A percentile compares a stretch with the other conserved stretches of the same genome.
phyloP scores from a whole-genome alignment of 2,113 vertebrate species.

The Hydrochoerus hydrochaeris region DNA sequence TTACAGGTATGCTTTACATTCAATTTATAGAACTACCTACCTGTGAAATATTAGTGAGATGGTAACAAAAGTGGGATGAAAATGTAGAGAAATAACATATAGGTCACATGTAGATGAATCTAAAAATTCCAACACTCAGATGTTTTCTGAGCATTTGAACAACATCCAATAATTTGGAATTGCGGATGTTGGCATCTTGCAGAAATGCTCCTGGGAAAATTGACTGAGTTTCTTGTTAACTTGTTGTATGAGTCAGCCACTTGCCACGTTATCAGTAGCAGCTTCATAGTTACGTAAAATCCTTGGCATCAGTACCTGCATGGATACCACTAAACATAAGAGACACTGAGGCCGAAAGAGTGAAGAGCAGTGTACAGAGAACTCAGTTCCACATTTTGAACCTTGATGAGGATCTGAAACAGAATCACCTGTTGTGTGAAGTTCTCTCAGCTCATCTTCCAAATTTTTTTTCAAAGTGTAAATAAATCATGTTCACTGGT shows the following conservation, averaged over 20 bases:
- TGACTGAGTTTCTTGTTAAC: not conserved
- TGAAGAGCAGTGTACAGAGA: not conserved
- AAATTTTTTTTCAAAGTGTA: not conserved
- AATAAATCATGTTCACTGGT: not conserved
- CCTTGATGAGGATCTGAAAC: not conserved
- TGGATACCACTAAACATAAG: not conserved
- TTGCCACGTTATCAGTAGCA: not conserved
- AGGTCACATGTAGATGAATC: not conserved
- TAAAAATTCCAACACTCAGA: not conserved
- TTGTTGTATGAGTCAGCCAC: not conserved
- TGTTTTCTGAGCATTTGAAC: not conserved
- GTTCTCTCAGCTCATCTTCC: not conserved
- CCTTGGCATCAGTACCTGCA: not conserved
- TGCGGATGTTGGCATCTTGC: not conserved
- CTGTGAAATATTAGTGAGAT: not conserved
- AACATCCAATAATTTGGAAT: not conserved
- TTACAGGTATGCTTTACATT: slow-evolving; percentile 90
- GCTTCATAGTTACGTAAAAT: not conserved
- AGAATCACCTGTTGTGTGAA: not conserved
- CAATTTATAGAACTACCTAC: not conserved
- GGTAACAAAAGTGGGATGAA: not conserved
- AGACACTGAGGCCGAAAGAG: not conserved
- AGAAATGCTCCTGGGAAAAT: not conserved
- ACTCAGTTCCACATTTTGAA: not conserved
- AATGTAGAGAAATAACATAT: not conserved